Conservation (phyloP, 2,797 vertebrate species). For the Trachurus trachurus region DNA sequence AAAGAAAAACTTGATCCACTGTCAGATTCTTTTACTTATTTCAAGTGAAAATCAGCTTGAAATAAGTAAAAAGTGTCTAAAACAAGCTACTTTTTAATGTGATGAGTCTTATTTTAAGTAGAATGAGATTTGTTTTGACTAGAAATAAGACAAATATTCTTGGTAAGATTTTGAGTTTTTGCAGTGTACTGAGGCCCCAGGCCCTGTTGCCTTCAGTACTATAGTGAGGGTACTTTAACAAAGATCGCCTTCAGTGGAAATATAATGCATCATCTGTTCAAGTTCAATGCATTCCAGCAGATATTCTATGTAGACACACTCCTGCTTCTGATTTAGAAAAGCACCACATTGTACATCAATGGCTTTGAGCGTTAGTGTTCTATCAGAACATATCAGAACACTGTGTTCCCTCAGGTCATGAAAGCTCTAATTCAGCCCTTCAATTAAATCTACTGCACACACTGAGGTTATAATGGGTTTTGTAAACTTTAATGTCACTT, state of each 20-base stretch:
- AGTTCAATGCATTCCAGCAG: constrained; percentile 21
- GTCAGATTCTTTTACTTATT: too few relatives aligned
- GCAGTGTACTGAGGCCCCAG: too few relatives aligned
- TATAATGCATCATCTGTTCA: background rate
- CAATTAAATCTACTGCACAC: background rate
- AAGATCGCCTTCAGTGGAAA: constrained; percentile 1
- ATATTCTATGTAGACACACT: background rate
- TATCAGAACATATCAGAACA: background rate
- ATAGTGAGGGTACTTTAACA: background rate
- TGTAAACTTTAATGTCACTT: background rate
- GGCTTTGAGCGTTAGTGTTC: too few relatives aligned
- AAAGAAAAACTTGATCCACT: too few relatives aligned
- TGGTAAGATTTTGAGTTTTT: too few relatives aligned
- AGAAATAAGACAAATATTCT: too few relatives aligned
- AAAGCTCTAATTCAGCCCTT: background rate
- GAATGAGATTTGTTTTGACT: too few relatives aligned
- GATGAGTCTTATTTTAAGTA: too few relatives aligned
- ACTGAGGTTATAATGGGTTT: background rate
- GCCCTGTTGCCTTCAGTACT: background rate
- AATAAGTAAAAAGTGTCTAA: too few relatives aligned
- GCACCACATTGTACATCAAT: background rate
- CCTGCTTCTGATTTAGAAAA: constrained; percentile 30
- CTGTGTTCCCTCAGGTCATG: background rate
- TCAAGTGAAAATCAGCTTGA: too few relatives aligned
- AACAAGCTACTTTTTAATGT: too few relatives aligned